Percentiles rank a stretch among this genome's conserved stretches.
Evolutionary conservation across 2,888 invertebrate species (phyloP).

Genomic region (Rotaria macrura): DNA sequence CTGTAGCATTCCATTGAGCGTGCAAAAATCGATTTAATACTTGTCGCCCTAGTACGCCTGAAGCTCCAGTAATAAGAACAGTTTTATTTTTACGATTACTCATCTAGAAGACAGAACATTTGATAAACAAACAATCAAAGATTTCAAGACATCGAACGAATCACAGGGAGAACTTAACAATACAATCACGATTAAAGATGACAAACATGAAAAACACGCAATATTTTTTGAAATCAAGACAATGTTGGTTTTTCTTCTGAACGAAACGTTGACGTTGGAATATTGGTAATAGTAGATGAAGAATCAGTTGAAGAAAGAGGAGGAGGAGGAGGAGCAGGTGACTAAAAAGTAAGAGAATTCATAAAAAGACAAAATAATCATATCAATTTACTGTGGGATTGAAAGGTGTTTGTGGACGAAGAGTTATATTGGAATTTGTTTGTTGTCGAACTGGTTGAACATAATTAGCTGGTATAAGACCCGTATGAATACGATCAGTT

Average conservation of each 20-base stretch:
- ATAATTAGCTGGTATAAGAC: constrained; percentile 56
- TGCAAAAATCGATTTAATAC: constrained; percentile 40
- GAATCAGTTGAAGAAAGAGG: neutral
- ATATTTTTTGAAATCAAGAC: neutral
- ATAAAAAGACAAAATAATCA: neutral
- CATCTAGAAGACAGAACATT: neutral
- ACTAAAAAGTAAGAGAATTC: neutral
- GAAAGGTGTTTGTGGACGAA: neutral
- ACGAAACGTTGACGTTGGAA: neutral
- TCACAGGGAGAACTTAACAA: neutral
- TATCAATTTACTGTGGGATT: neutral
- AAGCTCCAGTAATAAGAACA: constrained; percentile 52
- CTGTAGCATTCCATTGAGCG: constrained; percentile 21
- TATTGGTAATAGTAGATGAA: neutral
- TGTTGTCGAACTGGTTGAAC: constrained; percentile 38
- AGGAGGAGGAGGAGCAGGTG: neutral
- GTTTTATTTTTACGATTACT: constrained; percentile 8
- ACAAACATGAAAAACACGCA: neutral
- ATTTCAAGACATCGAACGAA: neutral
- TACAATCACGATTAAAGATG: neutral
- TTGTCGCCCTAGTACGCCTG: constrained; percentile 51
- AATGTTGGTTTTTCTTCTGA: neutral
- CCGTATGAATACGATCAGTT: constrained; percentile 52
- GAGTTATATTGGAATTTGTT: neutral
- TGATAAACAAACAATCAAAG: neutral